Conservation (phyloP, 2,113 vertebrate species). For the Ptychochromis oligacanthus region DNA sequence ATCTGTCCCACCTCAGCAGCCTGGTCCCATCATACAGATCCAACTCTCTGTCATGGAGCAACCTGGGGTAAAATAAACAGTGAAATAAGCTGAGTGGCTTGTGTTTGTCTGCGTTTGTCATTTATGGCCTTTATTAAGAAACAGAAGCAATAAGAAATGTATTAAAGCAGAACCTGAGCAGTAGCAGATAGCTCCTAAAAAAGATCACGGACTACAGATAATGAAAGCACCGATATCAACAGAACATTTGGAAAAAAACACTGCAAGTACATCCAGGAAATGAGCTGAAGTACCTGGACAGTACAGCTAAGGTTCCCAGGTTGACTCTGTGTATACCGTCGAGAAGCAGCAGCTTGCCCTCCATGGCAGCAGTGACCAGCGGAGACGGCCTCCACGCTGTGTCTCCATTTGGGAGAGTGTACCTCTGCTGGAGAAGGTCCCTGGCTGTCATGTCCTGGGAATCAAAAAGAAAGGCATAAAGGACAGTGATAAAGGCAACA, state of each 20-base stretch:
- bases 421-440: conserved; percentile 95
- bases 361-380: conserved; percentile 88
- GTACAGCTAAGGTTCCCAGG: conserved; percentile 89
- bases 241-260: neutral
- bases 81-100: neutral
- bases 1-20: conserved; percentile 91
- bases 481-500: neutral
- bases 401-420: conserved; percentile 93
- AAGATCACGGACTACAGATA: neutral
- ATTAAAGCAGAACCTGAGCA: neutral
- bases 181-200: neutral
- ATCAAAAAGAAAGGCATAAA: neutral
- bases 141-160: neutral
- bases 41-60: conserved; percentile 94
- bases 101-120: neutral
- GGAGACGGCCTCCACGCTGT: conserved; percentile 94
- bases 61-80: conserved; percentile 70
- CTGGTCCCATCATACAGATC: conserved; percentile 92
- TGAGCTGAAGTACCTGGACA: conserved; percentile 85
- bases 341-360: conserved; percentile 91
- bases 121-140: neutral
- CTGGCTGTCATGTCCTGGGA: conserved; percentile 94
- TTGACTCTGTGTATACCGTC: conserved; percentile 96
- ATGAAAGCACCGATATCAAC: neutral
- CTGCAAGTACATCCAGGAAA: neutral